Conservation (phyloP, 2,888 invertebrate species). For the Melieria omissa region DNA sequence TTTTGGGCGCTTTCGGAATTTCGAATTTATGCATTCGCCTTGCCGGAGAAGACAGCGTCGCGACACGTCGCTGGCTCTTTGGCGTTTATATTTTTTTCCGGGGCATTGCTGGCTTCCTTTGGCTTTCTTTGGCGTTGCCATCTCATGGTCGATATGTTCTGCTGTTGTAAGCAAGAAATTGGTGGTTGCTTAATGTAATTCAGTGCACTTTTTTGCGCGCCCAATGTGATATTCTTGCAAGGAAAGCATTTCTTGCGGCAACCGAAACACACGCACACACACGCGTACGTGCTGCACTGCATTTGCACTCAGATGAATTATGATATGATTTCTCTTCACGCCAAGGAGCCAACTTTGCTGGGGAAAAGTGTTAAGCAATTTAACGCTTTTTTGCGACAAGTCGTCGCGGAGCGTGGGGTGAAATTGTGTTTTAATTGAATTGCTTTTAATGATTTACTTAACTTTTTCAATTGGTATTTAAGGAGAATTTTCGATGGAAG, state of each 20-base stretch:
- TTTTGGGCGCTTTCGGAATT: slow-evolving; percentile 1
- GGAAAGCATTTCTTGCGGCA: not conserved
- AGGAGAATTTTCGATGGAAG: too few relatives aligned
- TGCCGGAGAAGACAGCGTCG: slow-evolving; percentile 24
- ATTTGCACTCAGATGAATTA: slow-evolving; percentile 40
- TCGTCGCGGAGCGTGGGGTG: slow-evolving; percentile 27
- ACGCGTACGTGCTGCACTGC: slow-evolving; percentile 2
- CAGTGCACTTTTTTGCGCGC: slow-evolving; percentile 26
- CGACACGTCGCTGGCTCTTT: slow-evolving; percentile 17
- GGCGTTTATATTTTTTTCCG: not conserved
- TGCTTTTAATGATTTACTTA: slow-evolving; percentile 25
- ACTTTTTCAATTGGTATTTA: too few relatives aligned
- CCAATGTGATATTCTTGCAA: slow-evolving; percentile 10
- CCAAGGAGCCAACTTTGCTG: slow-evolving; percentile 25
- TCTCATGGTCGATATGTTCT: not conserved
- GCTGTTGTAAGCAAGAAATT: slow-evolving; percentile 23
- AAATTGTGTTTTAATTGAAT: slow-evolving; percentile 43
- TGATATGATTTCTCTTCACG: slow-evolving; percentile 37
- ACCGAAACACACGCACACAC: not conserved
- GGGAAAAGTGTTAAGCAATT: slow-evolving; percentile 48
- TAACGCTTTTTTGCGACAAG: slow-evolving; percentile 47
- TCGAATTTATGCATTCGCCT: slow-evolving; percentile 29
- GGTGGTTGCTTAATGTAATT: slow-evolving; percentile 42
- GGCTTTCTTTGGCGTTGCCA: slow-evolving; percentile 8
- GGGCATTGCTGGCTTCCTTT: not conserved